These are phyloP conservation scores for Malthinus flaveolus DNA, from an alignment of 2,888 invertebrate species.

Conservation along the genomic window DNA sequence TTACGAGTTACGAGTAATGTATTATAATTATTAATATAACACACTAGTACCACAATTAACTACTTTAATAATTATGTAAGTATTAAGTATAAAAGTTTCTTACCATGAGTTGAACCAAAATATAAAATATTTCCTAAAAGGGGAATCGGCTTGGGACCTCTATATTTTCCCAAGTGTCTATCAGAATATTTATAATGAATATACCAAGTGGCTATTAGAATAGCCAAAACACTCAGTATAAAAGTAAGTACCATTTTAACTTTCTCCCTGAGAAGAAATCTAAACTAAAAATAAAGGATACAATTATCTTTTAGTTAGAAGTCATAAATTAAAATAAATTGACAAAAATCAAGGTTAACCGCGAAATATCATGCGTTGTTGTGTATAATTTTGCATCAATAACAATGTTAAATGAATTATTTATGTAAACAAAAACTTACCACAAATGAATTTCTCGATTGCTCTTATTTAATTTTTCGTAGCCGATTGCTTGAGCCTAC, in stretches of 20 bases:
- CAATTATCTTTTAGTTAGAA: no score
- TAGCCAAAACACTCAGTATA: background rate
- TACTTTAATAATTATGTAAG: background rate
- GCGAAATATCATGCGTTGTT: no score
- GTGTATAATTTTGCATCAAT: no score
- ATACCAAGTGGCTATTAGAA: background rate
- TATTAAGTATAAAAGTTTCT: no score
- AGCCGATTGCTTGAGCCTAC: no score
- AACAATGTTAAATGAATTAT: no score
- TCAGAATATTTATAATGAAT: background rate
- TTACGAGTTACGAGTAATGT: background rate
- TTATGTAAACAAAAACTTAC: no score
- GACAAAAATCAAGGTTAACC: no score
- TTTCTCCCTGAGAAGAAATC: background rate
- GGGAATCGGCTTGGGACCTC: conserved; percentile 45
- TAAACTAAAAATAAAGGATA: no score
- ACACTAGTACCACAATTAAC: background rate
- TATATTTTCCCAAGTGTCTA: conserved; percentile 17
- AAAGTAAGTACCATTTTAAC: background rate
- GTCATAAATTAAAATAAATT: no score
- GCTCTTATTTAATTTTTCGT: no score
- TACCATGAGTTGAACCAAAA: conserved; percentile 9
- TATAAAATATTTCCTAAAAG: conserved; percentile 15
- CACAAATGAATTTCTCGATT: no score
- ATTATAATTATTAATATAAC: background rate